A percentile compares a stretch with the other conserved stretches of the same genome.
Evolutionary conservation across 1,140 invertebrate genomes (phyloP).

Genomic region (Panulirus ornatus): DNA sequence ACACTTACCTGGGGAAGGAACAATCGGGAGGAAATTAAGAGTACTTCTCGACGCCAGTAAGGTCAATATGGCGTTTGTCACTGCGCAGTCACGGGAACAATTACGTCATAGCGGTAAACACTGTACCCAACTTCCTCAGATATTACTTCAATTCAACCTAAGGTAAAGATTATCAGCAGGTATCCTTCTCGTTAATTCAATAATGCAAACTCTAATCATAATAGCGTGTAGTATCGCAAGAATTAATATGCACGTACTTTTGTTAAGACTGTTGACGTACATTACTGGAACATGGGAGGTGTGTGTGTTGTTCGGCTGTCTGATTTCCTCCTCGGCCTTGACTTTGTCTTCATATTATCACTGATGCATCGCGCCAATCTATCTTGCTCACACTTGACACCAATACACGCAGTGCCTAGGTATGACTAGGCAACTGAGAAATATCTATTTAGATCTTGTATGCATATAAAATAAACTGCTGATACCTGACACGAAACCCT

Average conservation of each 20-base stretch:
- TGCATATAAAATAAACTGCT: no score
- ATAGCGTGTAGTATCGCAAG: no score
- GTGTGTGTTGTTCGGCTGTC: background rate
- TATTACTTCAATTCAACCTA: background rate
- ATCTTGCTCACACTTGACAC: no score
- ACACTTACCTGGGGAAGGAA: conserved; percentile 14
- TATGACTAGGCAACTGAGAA: no score
- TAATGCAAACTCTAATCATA: no score
- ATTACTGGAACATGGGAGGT: background rate
- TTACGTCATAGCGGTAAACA: conserved; percentile 50
- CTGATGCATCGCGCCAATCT: no score
- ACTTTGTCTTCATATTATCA: conserved; percentile 2
- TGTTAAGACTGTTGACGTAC: no score
- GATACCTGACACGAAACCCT: background rate
- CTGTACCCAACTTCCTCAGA: background rate
- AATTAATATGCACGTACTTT: background rate
- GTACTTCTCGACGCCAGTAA: background rate
- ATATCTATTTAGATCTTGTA: no score
- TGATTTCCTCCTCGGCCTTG: background rate
- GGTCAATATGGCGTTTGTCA: conserved; percentile 58
- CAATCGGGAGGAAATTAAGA: background rate
- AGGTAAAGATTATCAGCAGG: background rate
- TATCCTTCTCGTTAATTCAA: no score
- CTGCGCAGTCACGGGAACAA: conserved; percentile 56
- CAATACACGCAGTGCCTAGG: no score